phyloP scores from a whole-genome alignment of 2,888 invertebrate species.

The Eristalis arbustorum region DNA sequence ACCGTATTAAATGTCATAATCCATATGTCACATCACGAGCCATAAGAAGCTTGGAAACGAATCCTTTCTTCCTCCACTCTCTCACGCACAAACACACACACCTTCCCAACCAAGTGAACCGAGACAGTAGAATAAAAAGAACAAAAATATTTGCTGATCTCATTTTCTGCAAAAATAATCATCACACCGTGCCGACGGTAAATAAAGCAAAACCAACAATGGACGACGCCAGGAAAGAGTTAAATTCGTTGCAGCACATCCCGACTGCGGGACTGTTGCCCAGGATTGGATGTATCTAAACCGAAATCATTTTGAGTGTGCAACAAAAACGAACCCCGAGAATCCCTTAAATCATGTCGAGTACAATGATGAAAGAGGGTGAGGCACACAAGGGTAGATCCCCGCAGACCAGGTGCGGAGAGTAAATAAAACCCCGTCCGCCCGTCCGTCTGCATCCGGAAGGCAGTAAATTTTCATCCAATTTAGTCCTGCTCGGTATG shows the following conservation, averaged over 20 bases:
- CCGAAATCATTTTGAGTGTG: neutral
- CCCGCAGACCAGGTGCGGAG: constrained; percentile 1
- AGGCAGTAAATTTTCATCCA: neutral
- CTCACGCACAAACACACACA: neutral
- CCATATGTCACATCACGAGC: neutral
- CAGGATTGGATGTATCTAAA: neutral
- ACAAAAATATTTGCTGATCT: constrained; percentile 4
- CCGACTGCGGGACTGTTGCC: neutral
- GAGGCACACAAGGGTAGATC: neutral
- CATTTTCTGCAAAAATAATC: neutral
- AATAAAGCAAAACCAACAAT: constrained; percentile 11
- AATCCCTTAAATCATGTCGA: constrained; percentile 7
- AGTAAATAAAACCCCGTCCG: neutral
- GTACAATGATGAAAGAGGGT: constrained; percentile 4
- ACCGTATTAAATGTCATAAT: neutral
- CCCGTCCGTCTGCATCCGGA: neutral
- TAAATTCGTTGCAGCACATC: neutral
- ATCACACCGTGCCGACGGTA: neutral
- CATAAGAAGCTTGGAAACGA: neutral
- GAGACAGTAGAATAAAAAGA: neutral
- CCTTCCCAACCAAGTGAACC: constrained; percentile 10
- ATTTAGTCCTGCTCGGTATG: neutral
- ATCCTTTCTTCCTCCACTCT: neutral
- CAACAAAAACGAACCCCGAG: neutral
- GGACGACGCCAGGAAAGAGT: neutral